Evolutionary conservation across 2,113 vertebrate genomes (phyloP).

Genomic region (Vicugna pacos): DNA sequence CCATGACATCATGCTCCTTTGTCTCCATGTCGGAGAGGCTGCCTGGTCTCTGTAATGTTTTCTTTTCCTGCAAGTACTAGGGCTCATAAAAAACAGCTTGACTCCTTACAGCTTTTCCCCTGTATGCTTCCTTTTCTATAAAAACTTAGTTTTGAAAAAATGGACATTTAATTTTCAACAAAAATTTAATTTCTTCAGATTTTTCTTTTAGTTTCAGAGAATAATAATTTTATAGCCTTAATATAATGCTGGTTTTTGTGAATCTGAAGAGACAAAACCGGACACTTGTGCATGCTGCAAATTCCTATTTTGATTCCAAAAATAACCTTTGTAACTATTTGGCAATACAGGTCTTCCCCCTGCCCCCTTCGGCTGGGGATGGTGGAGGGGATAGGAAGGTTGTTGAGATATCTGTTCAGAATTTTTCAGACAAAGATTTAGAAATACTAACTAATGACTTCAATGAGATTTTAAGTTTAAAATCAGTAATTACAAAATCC

Average conservation of each 20-base stretch:
- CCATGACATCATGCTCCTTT: constrained; percentile 12
- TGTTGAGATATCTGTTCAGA: background rate
- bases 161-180: constrained; percentile 48
- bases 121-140: background rate
- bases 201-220: constrained; percentile 57
- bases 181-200: constrained; percentile 17
- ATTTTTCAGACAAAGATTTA: constrained; percentile 21
- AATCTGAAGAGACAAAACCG: constrained; percentile 24
- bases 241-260: constrained; percentile 11
- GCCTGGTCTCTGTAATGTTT: constrained; percentile 31
- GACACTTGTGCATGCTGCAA: background rate
- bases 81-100: background rate
- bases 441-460: constrained; percentile 1
- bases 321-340: constrained; percentile 46
- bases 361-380: background rate
- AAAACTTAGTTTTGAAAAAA: background rate
- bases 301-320: constrained; percentile 57
- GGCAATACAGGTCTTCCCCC: background rate
- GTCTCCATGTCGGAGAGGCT: background rate
- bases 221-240: background rate
- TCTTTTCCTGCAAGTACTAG: constrained; percentile 15
- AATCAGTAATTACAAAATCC: constrained; percentile 14
- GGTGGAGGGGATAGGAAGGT: background rate
- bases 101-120: background rate
- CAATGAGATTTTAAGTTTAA: constrained; percentile 35